phyloP scores from a whole-genome alignment of 2,797 vertebrate genomes.

The Ptychadena robeensis region DNA sequence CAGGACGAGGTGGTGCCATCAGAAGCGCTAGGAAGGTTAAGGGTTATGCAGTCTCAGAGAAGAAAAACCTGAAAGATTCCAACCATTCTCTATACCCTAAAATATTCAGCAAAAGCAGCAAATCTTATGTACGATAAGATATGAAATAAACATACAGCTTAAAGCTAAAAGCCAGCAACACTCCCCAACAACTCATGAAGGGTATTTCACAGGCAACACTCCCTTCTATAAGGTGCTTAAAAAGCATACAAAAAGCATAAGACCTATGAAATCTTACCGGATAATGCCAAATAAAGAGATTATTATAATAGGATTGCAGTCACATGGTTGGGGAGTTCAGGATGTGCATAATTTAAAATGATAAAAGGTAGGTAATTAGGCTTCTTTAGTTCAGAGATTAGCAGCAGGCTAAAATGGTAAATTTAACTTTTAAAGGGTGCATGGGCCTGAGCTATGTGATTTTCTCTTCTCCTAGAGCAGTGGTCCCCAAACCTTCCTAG shows the following conservation, averaged over 20 bases:
- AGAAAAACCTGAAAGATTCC: too few species aligned
- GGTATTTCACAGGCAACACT: background rate
- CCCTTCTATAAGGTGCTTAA: background rate
- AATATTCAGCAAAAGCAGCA: too few species aligned
- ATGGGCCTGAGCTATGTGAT: background rate
- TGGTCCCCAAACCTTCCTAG: too few species aligned
- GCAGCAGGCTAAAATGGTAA: constrained; percentile 12
- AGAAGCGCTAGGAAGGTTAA: too few species aligned
- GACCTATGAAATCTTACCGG: constrained; percentile 26
- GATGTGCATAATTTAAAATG: background rate
- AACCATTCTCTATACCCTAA: too few species aligned
- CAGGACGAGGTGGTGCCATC: too few species aligned
- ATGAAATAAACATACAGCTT: background rate
- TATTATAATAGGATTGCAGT: constrained; percentile 46
- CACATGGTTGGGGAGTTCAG: constrained; percentile 15
- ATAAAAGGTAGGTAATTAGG: constrained; percentile 10
- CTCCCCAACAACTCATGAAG: background rate
- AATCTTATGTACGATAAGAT: background rate
- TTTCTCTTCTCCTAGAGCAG: background rate
- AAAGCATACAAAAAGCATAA: constrained; percentile 13
- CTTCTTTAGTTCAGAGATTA: constrained; percentile 10
- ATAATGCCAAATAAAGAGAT: constrained; percentile 53
- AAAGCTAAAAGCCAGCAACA: background rate
- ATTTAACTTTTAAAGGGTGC: background rate
- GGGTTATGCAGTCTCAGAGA: too few species aligned